Base-by-base conservation (phyloP, 2,888 invertebrate genomes). In the Pseudeuparius sepicola region DNA sequence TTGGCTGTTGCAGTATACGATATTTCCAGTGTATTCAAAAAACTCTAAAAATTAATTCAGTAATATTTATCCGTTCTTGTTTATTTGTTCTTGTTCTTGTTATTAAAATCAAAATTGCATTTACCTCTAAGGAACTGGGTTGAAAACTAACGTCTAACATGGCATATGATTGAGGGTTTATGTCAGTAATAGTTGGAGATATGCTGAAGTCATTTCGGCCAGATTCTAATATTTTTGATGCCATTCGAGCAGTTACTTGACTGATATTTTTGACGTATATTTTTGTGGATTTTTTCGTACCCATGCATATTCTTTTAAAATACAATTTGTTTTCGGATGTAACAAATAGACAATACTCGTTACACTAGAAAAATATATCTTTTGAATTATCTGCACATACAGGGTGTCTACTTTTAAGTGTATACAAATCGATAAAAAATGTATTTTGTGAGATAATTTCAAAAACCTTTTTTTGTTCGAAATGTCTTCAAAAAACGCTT, bases 41-140 rank as follows among this genome's bases (percentile, higher is more conserved):
- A 37, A 10, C 34, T 40, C 44, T 45, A 33, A 36, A 52, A 43
- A n/a, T n/a, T n/a, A n/a, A n/a, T n/a, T n/a, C n/a, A n/a, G n/a
- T n/a, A n/a, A n/a, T n/a, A n/a, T n/a, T n/a, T n/a, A n/a, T n/a
- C n/a, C n/a, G n/a, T n/a, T n/a, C n/a, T n/a, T n/a, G n/a, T n/a
- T n/a, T n/a, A n/a, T n/a, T n/a, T n/a, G n/a, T n/a, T n/a, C n/a
- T n/a, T n/a, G n/a, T n/a, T n/a, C n/a, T n/a, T n/a, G n/a, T n/a
- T n/a, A n/a, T n/a, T n/a, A n/a, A n/a, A n/a, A n/a, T n/a, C n/a
- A n/a, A n/a, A n/a, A n/a, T n/a, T n/a, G n/a, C n/a, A n/a, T n/a
- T n/a, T n/a, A 67, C 67, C 43, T 59, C 53, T 31, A 67, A 57
- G 2, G 52, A 38, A n/a, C 42, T 46, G 2, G 68, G 68, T 2